Percentiles rank a stretch among this genome's conserved stretches.
phyloP scores from a whole-genome alignment of 2,888 invertebrate species.

The Poecilobothrus nobilitatus region DNA sequence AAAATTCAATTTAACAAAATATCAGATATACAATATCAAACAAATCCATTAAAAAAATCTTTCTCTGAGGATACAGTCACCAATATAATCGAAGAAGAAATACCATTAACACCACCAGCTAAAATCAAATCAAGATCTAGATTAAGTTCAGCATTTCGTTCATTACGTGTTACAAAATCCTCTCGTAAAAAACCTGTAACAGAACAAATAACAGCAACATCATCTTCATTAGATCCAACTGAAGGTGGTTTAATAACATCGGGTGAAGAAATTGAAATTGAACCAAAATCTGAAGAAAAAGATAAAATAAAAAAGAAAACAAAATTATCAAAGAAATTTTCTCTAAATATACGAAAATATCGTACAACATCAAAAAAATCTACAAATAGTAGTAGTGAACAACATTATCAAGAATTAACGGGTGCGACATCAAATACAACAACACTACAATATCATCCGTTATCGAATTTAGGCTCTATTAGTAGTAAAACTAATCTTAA shows the following conservation, averaged over 20 bases:
- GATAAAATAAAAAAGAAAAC: constrained; percentile 31
- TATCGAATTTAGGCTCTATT: background rate
- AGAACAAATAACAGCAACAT: constrained; percentile 23
- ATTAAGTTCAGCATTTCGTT: constrained; percentile 37
- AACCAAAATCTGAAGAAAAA: background rate
- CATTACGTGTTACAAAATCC: constrained; percentile 28
- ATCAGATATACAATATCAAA: constrained; percentile 18
- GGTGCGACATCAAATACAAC: constrained; percentile 23
- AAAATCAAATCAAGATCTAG: constrained; percentile 38
- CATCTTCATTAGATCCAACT: background rate
- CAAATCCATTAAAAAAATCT: constrained; percentile 20
- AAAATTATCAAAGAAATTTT: constrained; percentile 34
- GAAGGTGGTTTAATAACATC: constrained; percentile 28
- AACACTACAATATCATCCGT: constrained; percentile 21
- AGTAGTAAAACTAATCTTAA: background rate
- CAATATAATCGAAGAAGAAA: constrained; percentile 13
- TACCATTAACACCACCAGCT: constrained; percentile 21
- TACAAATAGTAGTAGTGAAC: background rate
- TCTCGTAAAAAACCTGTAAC: constrained; percentile 28
- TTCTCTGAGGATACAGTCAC: constrained; percentile 14
- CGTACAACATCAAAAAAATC: constrained; percentile 29
- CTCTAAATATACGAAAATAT: constrained; percentile 32
- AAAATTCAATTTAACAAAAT: background rate
- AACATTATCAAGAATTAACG: background rate
- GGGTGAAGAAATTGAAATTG: constrained; percentile 26